Evolutionary conservation across 2,888 invertebrate genomes (phyloP).

Genomic region (Tetramorium bicarinatum): DNA sequence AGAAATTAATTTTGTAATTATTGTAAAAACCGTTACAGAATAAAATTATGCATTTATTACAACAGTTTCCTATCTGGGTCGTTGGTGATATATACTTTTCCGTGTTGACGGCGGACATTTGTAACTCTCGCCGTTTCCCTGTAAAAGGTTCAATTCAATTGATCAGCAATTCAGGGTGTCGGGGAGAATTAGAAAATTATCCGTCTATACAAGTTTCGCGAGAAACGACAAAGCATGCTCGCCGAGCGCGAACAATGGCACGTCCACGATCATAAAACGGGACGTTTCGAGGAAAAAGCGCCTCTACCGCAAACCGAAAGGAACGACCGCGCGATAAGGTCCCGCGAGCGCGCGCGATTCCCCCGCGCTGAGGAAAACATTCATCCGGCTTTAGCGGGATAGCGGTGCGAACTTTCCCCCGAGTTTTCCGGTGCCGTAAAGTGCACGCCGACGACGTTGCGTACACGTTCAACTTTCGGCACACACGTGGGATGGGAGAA

Average conservation of each 20-base stretch:
- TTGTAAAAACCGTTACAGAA: no score
- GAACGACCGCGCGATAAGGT: constrained; percentile 61
- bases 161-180: no score
- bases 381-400: neutral
- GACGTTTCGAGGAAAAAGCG: constrained; percentile 57
- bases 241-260: constrained; percentile 47
- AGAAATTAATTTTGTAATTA: no score
- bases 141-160: no score
- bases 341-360: neutral
- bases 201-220: constrained; percentile 26
- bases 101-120: no score
- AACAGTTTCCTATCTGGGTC: no score
- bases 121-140: no score
- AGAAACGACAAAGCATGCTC: neutral
- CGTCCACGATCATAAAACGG: constrained; percentile 35
- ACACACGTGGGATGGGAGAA: neutral
- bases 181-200: neutral
- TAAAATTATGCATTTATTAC: no score
- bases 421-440: neutral
- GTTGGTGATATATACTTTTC: no score
- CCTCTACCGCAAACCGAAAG: constrained; percentile 41
- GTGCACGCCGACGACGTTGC: neutral
- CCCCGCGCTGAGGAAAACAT: neutral
- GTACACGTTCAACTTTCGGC: neutral
- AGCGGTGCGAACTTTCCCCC: neutral